Percentiles rank a stretch among this genome's conserved stretches.
These are phyloP conservation scores for Channa argus DNA, from an alignment of 2,113 vertebrate species.

Conservation along the genomic window DNA sequence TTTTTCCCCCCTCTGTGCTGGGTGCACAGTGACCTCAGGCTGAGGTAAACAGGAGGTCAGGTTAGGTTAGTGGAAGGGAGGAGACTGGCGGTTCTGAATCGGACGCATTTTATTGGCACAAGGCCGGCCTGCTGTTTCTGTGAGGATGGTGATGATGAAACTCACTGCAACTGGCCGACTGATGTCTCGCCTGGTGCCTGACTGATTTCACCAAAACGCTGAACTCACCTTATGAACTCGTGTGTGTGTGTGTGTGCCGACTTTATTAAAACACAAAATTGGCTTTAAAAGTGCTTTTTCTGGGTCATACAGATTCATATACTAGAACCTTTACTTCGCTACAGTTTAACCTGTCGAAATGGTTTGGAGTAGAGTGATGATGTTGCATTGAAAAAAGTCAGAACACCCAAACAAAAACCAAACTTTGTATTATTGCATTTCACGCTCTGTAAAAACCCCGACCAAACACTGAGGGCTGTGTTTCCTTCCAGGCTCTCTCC, in stretches of 20 bases:
- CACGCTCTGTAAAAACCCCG: neutral
- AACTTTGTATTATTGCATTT: too few species aligned
- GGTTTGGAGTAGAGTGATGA: too few species aligned
- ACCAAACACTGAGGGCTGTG: neutral
- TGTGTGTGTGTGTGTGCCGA: neutral
- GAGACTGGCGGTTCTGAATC: slow-evolving; percentile 15
- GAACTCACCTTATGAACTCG: neutral
- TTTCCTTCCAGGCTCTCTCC: slow-evolving; percentile 87
- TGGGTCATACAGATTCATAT: too few species aligned
- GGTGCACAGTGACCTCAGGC: neutral
- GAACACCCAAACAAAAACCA: too few species aligned
- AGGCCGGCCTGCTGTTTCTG: slow-evolving; percentile 55
- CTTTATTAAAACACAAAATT: neutral
- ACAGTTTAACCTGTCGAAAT: too few species aligned
- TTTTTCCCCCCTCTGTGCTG: slow-evolving; percentile 1
- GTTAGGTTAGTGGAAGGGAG: neutral
- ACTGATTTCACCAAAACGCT: slow-evolving; percentile 5
- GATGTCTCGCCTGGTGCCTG: slow-evolving; percentile 38
- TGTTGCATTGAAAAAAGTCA: too few species aligned
- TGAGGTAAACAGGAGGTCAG: slow-evolving; percentile 27
- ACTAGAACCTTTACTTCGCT: too few species aligned
- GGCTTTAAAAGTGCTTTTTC: neutral
- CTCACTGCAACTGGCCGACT: slow-evolving; percentile 60
- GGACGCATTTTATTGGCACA: slow-evolving; percentile 36
- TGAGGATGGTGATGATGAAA: slow-evolving; percentile 76